These are phyloP conservation scores for Silvanus unidentatus DNA, from an alignment of 2,888 invertebrate species.

Conservation along the genomic window DNA sequence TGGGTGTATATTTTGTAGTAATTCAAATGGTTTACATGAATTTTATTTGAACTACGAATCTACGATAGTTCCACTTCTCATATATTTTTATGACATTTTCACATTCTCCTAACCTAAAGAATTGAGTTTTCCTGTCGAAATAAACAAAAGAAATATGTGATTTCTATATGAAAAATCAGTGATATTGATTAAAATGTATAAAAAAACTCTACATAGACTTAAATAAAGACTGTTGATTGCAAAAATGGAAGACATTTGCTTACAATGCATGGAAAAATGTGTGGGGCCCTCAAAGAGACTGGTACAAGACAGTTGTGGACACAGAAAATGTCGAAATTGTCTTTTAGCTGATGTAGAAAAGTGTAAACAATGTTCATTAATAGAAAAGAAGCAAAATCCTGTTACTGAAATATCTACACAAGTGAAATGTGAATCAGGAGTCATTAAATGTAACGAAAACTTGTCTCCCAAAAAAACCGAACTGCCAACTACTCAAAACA, in stretches of 20 bases:
- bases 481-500: neutral
- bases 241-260: slow-evolving; percentile 22
- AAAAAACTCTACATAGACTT: too few relatives aligned
- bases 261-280: slow-evolving; percentile 55
- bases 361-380: slow-evolving; percentile 52
- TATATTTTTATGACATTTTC: too few relatives aligned
- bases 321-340: slow-evolving; percentile 69
- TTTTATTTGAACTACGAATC: too few relatives aligned
- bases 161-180: too few relatives aligned
- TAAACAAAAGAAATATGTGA: too few relatives aligned
- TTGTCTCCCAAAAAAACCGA: slow-evolving; percentile 8
- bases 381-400: neutral
- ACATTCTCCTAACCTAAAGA: too few relatives aligned
- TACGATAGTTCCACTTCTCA: too few relatives aligned
- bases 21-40: too few relatives aligned
- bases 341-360: slow-evolving; percentile 61
- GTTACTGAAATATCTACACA: slow-evolving; percentile 23
- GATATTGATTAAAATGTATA: too few relatives aligned
- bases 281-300: slow-evolving; percentile 57
- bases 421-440: slow-evolving; percentile 31
- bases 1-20: too few relatives aligned
- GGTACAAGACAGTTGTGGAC: slow-evolving; percentile 69
- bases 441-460: slow-evolving; percentile 35
- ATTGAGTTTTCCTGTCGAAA: too few relatives aligned
- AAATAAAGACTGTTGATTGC: too few relatives aligned